A percentile compares a stretch with the other conserved stretches of the same genome.
Evolutionary conservation across 2,888 invertebrate species (phyloP).

Genomic region (Volucella inflata): DNA sequence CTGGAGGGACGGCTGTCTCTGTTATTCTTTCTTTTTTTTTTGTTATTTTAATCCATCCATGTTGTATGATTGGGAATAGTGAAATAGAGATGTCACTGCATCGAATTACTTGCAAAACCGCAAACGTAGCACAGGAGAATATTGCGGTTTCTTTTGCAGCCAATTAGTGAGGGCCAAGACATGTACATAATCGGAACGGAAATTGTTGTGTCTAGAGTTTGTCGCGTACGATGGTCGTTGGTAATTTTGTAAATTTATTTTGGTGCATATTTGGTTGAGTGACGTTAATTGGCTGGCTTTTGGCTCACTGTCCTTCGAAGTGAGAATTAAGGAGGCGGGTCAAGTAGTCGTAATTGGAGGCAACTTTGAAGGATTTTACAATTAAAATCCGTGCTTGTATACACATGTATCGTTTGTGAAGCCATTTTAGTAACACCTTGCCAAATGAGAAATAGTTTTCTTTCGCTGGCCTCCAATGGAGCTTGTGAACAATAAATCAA

Average conservation of each 20-base stretch:
- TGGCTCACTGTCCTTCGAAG: too few relatives aligned
- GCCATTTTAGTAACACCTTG: too few relatives aligned
- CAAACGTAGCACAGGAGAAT: slow-evolving; percentile 10
- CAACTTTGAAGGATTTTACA: too few relatives aligned
- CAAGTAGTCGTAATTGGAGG: too few relatives aligned
- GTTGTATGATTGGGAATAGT: not conserved
- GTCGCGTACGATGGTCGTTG: too few relatives aligned
- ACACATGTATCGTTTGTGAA: too few relatives aligned
- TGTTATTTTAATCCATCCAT: not conserved
- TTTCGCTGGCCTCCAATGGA: too few relatives aligned
- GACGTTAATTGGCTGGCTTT: not conserved
- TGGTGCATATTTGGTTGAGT: not conserved
- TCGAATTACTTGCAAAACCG: slow-evolving; percentile 61
- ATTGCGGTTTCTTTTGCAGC: slow-evolving; percentile 43
- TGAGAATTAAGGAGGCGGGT: too few relatives aligned
- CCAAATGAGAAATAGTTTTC: too few relatives aligned
- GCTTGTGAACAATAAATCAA: too few relatives aligned
- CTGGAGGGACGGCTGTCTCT: not conserved
- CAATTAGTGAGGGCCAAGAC: slow-evolving; percentile 35
- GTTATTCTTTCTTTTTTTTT: not conserved
- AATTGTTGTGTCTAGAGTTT: too few relatives aligned
- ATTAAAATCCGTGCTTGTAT: too few relatives aligned
- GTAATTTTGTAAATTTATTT: not conserved
- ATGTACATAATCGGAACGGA: slow-evolving; percentile 25
- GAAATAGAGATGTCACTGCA: slow-evolving; percentile 40